phyloP scores from a whole-genome alignment of 2,797 vertebrate genomes.

The Crocidura indochinensis region DNA sequence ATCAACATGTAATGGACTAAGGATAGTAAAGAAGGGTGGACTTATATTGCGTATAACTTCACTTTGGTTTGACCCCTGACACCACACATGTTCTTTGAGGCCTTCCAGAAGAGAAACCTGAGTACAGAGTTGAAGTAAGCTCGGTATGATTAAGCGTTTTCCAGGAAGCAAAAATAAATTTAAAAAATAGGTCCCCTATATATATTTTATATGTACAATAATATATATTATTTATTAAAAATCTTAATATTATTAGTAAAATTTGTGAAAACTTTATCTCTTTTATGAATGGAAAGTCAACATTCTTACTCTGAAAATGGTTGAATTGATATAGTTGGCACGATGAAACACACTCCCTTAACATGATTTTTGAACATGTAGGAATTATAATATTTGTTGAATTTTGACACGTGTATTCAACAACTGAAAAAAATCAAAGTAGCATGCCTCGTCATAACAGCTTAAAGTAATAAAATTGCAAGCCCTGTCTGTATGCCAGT shows the following conservation, averaged over 20 bases:
- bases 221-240: too few relatives aligned
- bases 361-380: slow-evolving; percentile 2
- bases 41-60: too few relatives aligned
- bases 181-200: too few relatives aligned
- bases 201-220: too few relatives aligned
- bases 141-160: too few relatives aligned
- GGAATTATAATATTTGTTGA: slow-evolving; percentile 4
- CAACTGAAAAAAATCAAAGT: slow-evolving; percentile 44
- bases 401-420: slow-evolving; percentile 17
- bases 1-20: neutral
- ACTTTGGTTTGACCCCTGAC: too few relatives aligned
- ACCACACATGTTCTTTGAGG: too few relatives aligned
- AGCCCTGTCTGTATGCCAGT: neutral
- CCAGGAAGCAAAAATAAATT: too few relatives aligned
- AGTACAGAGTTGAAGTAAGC: too few relatives aligned
- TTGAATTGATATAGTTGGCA: neutral
- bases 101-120: too few relatives aligned
- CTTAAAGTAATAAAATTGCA: slow-evolving; percentile 44
- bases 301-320: slow-evolving; percentile 14
- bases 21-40: too few relatives aligned
- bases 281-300: neutral
- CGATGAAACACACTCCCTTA: neutral
- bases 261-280: too few relatives aligned
- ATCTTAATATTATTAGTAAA: neutral
- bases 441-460: neutral